These are phyloP conservation scores for Pogona vitticeps DNA, from an alignment of 2,113 vertebrate genomes.

Conservation along the genomic window DNA sequence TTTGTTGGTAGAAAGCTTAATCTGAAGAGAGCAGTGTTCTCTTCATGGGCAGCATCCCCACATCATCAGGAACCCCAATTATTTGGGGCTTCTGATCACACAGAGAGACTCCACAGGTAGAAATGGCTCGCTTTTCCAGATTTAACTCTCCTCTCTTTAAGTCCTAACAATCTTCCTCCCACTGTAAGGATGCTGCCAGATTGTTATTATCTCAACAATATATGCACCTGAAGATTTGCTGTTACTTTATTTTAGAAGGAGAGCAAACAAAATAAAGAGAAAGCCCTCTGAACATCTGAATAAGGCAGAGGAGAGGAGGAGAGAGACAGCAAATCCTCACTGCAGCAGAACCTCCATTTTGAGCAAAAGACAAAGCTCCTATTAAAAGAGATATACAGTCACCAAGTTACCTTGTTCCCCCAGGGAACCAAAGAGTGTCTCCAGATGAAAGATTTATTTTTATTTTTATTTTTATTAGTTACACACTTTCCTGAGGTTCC, in stretches of 20 bases:
- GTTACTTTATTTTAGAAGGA: conserved; percentile 65
- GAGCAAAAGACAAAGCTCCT: conserved; percentile 35
- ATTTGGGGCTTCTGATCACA: too few relatives aligned
- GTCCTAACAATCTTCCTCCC: too few relatives aligned
- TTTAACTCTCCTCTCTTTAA: too few relatives aligned
- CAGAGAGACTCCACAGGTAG: too few relatives aligned
- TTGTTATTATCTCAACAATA: too few relatives aligned
- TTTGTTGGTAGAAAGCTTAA: too few relatives aligned
- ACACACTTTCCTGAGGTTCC: too few relatives aligned
- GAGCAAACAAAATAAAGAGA: conserved; percentile 62
- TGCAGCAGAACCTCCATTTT: conserved; percentile 47
- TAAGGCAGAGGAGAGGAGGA: neutral
- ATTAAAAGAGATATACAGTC: conserved; percentile 6
- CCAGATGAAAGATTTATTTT: neutral
- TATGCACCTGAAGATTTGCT: conserved; percentile 52
- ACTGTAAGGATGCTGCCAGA: too few relatives aligned
- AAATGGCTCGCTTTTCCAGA: too few relatives aligned
- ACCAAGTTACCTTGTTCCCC: neutral
- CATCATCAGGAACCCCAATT: too few relatives aligned
- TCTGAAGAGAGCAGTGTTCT: too few relatives aligned
- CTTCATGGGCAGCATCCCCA: too few relatives aligned
- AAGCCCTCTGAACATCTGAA: conserved; percentile 52
- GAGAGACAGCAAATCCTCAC: conserved; percentile 29
- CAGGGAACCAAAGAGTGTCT: conserved; percentile 7
- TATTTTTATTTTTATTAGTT: neutral